Evolutionary conservation across 2,797 vertebrate species (phyloP), one percentile per base, ranked within the genome.

Genomic region (Anas bernieri): DNA sequence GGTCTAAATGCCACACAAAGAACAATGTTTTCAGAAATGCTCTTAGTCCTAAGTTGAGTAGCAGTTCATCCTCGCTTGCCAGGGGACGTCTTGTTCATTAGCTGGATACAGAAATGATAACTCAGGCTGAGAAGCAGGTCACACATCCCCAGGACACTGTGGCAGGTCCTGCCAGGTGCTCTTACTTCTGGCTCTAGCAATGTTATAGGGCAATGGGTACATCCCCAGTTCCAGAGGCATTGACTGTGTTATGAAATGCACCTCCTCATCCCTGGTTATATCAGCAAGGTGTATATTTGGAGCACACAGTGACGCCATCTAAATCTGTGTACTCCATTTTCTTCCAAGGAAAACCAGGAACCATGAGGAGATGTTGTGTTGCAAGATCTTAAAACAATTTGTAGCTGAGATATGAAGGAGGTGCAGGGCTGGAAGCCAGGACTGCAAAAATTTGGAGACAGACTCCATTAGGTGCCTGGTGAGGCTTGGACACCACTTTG

Each of bases 281-380:
- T 74, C 23, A 62, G n/a, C 7, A 4, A 15, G 31, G 18, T 5
- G 1, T 9, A 28, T 2, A 1, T 25, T 25, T 26, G 41, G 30
- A 56, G 61, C 5, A 13, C 14, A 1, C 2, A 16, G 35, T 12
- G 39, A 43, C 28, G 22, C 17, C 17, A 5, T 63, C n/a, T 25
- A 20, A 25, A 7, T 25, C 20, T 69, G 23, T 1, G 2, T 35
- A 7, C 39, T 67, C 35, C 20, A n/a, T 25, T 64, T 78, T 62
- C 55, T 22, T 52, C n/a, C 28, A 39, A 22, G 41, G 41, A 20
- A 78, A 67, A 41, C 22, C 18, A 67, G n/a, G 39, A 43, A 48
- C 61, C 7, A 6, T 39, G 41, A 45, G 10, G 14, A 74, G 13
- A 9, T 9, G 15, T 15, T 30, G 26, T 30, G 15, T n/a, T 33